Evolutionary conservation across 1,140 invertebrate species (phyloP), one percentile per base, ranked within the genome.

Genomic region (Epicauta chinensis): DNA sequence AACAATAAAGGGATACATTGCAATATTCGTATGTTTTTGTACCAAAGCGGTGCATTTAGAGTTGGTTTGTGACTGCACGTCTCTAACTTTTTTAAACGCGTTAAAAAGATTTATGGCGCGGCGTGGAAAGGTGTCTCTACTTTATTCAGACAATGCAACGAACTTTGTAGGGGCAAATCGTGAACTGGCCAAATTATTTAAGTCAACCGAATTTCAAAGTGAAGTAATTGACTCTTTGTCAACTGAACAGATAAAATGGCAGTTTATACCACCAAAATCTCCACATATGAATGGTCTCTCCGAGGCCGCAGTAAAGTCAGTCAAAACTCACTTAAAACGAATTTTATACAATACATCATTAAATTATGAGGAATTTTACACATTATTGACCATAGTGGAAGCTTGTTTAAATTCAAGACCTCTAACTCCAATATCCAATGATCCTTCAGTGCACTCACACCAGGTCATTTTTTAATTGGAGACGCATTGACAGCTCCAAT

Each of bases 41-140:
- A 67, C 62, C 2, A 50, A 71, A 42, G 73, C 71, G 0, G 59
- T 75, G 1, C 72, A 77, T 51, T 14, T 76, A 3, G 74, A 76
- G 44, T 16, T 70, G 0, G 68, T 63, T 0, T 49, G 51, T 12
- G 63, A 61, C 7, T 50, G 73, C 3, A 50, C 60, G 3, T 67
- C 70, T 1, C 56, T 66, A 31, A 62, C 58, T 0, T 73, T 73
- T 49, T 51, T 74, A 30, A 62, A 61, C 36, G 63, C 64, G n/a
- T 43, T 75, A 2, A 42, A 67, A 16, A 39, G 69, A 35, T 71
- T 75, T 52, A 63, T 73, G 9, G 60, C 65, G 5, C 42, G 67
- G 44, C 43, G 69, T 15, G 67, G 67, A n/a, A 37, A 58, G 32
- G 59, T 66, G 2, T 42, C 36, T 0, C 37, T 35, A 23, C 53